A percentile compares a stretch with the other conserved stretches of the same genome.
phyloP scores from a whole-genome alignment of 2,888 invertebrate species.

The Heliconius ismenius region DNA sequence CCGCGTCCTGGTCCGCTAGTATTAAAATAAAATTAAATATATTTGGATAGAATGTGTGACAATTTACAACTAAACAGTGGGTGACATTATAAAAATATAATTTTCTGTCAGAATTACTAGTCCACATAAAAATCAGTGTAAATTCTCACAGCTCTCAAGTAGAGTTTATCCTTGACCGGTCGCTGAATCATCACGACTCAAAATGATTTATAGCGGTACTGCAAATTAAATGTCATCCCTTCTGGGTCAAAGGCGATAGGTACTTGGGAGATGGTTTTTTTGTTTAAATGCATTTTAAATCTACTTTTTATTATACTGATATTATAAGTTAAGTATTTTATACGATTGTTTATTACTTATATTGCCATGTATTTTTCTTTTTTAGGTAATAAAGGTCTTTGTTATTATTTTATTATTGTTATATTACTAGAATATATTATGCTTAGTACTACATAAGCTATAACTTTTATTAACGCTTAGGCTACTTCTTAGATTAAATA shows the following conservation, averaged over 20 bases:
- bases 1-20: no score
- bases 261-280: slow-evolving; percentile 33
- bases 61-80: not conserved
- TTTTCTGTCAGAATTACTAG: not conserved
- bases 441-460: no score
- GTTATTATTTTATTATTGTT: no score
- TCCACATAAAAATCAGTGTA: not conserved
- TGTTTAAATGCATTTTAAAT: not conserved
- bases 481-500: no score
- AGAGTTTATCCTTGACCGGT: slow-evolving; percentile 38
- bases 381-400: no score
- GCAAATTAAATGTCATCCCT: slow-evolving; percentile 43
- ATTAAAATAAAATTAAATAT: no score
- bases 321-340: not conserved
- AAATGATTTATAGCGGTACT: slow-evolving; percentile 41
- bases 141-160: slow-evolving; percentile 4
- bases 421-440: no score
- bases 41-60: no score
- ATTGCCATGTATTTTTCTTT: no score
- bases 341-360: no score
- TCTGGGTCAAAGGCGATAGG: slow-evolving; percentile 45
- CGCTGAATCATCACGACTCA: slow-evolving; percentile 37
- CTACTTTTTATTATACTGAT: not conserved
- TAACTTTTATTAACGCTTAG: no score
- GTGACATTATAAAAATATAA: not conserved